A percentile compares a stretch with the other conserved stretches of the same genome.
phyloP scores from a whole-genome alignment of 2,888 invertebrate genomes.

The Ormia ochracea region DNA sequence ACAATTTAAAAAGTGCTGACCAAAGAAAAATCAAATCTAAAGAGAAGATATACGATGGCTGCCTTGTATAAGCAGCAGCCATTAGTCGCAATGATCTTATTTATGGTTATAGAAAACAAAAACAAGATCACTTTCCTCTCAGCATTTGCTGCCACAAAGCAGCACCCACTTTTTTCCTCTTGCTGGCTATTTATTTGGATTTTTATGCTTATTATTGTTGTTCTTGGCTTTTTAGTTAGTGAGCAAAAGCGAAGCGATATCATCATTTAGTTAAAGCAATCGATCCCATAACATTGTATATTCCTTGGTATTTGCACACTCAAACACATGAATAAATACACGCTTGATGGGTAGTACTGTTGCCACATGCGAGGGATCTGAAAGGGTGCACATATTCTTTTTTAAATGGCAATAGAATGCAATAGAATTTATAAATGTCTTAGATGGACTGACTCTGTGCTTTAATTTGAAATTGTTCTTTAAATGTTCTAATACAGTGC shows the following conservation, averaged over 20 bases:
- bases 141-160: conserved; percentile 1
- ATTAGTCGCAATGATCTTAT: conserved; percentile 61
- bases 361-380: background rate
- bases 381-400: background rate
- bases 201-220: background rate
- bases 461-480: no score
- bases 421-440: background rate
- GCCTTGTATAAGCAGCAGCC: conserved; percentile 35
- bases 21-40: no score
- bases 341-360: background rate
- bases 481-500: no score
- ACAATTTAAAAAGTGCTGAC: no score
- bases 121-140: conserved; percentile 63
- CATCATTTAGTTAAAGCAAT: conserved; percentile 59
- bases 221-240: background rate
- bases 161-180: conserved; percentile 37
- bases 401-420: background rate
- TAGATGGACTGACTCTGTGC: no score
- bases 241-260: conserved; percentile 38
- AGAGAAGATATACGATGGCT: conserved; percentile 7
- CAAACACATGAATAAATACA: background rate
- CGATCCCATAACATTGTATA: conserved; percentile 40
- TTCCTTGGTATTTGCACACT: background rate
- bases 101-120: conserved; percentile 61
- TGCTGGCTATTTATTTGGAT: no score